Evolutionary conservation across 2,113 vertebrate species (phyloP).

Genomic region (Nematolebias whitei): DNA sequence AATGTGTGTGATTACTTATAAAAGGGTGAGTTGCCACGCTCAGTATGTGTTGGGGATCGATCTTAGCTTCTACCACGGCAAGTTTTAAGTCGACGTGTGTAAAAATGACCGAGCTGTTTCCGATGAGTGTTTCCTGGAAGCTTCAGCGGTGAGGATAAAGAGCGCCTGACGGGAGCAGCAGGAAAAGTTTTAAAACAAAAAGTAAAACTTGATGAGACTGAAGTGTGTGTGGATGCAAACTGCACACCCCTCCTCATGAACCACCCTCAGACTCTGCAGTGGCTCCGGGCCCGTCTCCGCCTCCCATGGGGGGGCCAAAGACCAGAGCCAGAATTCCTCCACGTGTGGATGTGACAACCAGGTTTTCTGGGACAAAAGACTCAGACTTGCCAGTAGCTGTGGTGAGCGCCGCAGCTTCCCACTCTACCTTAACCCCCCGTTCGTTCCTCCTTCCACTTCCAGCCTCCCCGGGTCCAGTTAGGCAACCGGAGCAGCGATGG

Average conservation of each 20-base stretch:
- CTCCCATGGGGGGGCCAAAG: conserved; percentile 70
- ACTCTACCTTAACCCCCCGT: conserved; percentile 67
- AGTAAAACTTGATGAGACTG: too few species aligned
- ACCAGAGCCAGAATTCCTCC: conserved; percentile 82
- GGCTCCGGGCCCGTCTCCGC: conserved; percentile 68
- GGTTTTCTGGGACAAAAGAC: conserved; percentile 76
- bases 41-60: too few species aligned
- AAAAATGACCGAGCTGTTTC: too few species aligned
- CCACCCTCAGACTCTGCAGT: conserved; percentile 68
- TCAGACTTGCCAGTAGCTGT: conserved; percentile 78
- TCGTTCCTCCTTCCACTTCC: conserved; percentile 67
- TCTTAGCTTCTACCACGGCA: too few species aligned
- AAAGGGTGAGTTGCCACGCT: too few species aligned
- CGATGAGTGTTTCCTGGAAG: too few species aligned
- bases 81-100: too few species aligned
- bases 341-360: conserved; percentile 49
- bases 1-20: too few species aligned
- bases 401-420: conserved; percentile 58
- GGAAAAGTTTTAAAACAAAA: too few species aligned
- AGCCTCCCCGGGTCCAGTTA: conserved; percentile 66
- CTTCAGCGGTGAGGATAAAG: too few species aligned
- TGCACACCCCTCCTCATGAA: conserved; percentile 42
- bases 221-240: conserved; percentile 26
- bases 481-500: conserved; percentile 61
- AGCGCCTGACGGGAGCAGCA: too few species aligned